These are phyloP conservation scores for Pygmarrhopalites habei DNA, from an alignment of 1,140 invertebrate species.

Conservation along the genomic window DNA sequence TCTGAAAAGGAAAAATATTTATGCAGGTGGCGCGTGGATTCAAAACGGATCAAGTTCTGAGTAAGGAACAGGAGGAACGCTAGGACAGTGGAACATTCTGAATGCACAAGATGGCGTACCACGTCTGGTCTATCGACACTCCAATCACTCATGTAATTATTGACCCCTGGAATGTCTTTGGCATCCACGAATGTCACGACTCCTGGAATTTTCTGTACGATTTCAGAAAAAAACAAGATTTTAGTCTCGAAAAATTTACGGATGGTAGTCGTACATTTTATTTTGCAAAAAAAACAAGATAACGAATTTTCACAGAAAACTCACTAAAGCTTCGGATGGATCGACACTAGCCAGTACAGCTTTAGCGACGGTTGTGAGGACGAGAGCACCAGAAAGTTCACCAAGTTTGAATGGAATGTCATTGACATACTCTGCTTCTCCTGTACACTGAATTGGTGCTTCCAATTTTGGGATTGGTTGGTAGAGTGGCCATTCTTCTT, in stretches of 20 bases:
- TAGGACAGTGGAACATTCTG: neutral
- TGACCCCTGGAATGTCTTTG: conserved; percentile 44
- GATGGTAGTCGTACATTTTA: conserved; percentile 4
- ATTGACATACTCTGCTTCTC: conserved; percentile 49
- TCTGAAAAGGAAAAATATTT: no score
- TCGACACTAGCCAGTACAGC: conserved; percentile 42
- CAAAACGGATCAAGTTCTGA: neutral
- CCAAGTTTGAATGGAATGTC: conserved; percentile 44
- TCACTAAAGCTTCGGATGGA: conserved; percentile 41
- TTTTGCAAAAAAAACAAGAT: neutral
- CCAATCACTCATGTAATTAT: conserved; percentile 38
- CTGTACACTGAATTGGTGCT: conserved; percentile 43
- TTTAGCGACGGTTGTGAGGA: conserved; percentile 39
- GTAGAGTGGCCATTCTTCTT: conserved; percentile 45
- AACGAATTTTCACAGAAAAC: neutral
- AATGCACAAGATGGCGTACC: conserved; percentile 36
- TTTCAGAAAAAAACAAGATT: no score
- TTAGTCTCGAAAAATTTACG: conserved; percentile 10
- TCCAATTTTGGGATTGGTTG: conserved; percentile 48
- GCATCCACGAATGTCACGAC: conserved; percentile 44
- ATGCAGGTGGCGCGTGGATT: no score
- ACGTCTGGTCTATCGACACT: conserved; percentile 36
- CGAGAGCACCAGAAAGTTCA: conserved; percentile 44
- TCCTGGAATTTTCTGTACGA: conserved; percentile 42
- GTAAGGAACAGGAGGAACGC: no score